A percentile compares a stretch with the other conserved stretches of the same genome.
Evolutionary conservation across 2,113 vertebrate species (phyloP).

Genomic region (Epinephelus lanceolatus): DNA sequence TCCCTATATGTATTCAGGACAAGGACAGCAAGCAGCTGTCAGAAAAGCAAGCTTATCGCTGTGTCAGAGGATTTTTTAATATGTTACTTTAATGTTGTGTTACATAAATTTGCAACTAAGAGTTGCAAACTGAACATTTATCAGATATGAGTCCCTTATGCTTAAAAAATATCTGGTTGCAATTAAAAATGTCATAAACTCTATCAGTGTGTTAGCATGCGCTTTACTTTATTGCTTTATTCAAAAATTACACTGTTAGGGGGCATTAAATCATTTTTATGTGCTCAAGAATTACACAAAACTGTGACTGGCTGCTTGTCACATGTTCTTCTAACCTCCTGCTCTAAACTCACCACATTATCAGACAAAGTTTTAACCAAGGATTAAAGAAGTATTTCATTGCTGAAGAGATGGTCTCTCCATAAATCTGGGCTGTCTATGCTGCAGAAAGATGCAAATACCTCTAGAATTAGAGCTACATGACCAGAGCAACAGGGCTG

Average conservation of each 20-base stretch:
- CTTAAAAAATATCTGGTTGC: neutral
- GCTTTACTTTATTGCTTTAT: neutral
- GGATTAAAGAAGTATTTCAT: too few relatives aligned
- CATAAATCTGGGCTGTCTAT: too few relatives aligned
- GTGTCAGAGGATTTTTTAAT: neutral
- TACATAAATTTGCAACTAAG: neutral
- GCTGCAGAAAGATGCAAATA: too few relatives aligned
- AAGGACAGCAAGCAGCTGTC: slow-evolving; percentile 32
- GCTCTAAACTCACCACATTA: neutral
- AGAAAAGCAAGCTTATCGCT: neutral
- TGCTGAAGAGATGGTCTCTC: too few relatives aligned
- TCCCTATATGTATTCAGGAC: neutral
- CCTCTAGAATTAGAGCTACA: too few relatives aligned
- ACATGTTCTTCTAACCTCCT: neutral
- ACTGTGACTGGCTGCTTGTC: neutral
- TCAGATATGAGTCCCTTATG: neutral
- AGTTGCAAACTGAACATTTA: neutral
- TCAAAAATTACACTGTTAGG: neutral
- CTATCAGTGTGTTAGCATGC: neutral
- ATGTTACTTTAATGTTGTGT: slow-evolving; percentile 6
- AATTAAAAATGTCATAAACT: slow-evolving; percentile 8
- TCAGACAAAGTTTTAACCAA: neutral
- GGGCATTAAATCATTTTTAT: neutral
- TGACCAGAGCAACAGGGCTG: too few relatives aligned
- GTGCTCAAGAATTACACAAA: neutral